These are phyloP conservation scores for Nephila pilipes DNA, from an alignment of 1,140 invertebrate genomes.

Conservation along the genomic window DNA sequence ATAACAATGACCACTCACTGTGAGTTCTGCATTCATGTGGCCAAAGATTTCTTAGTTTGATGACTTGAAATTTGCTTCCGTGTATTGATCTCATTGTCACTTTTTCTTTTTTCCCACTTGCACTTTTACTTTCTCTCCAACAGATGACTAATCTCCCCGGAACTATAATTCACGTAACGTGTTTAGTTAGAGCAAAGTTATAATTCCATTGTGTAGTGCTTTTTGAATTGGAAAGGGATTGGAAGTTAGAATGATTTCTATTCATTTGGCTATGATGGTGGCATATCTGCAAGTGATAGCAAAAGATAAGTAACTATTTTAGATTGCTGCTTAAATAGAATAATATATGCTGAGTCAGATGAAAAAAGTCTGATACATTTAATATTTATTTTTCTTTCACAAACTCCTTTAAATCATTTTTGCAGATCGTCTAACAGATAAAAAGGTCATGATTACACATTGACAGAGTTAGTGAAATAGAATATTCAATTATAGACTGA, in stretches of 20 bases:
- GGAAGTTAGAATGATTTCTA: constrained; percentile 6
- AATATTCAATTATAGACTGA: too few relatives aligned
- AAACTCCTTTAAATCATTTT: too few relatives aligned
- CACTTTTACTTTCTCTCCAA: not conserved
- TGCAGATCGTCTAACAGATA: too few relatives aligned
- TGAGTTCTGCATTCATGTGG: not conserved
- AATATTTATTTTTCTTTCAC: too few relatives aligned
- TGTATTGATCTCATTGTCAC: constrained; percentile 41
- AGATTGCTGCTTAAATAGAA: too few relatives aligned
- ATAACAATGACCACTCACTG: not conserved
- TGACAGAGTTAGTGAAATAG: too few relatives aligned
- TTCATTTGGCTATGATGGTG: not conserved
- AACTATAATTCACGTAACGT: not conserved
- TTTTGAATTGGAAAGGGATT: not conserved
- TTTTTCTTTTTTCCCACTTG: not conserved
- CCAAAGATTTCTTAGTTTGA: not conserved
- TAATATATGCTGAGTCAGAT: too few relatives aligned
- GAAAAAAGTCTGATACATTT: too few relatives aligned
- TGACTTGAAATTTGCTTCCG: not conserved
- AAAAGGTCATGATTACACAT: too few relatives aligned
- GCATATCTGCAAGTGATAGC: not conserved
- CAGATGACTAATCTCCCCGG: constrained; percentile 6
- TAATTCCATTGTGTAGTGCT: constrained; percentile 8
- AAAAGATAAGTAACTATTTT: not conserved
- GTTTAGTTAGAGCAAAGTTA: not conserved